Evolutionary conservation across 2,888 invertebrate genomes (phyloP).

Genomic region (Lymantria dispar): DNA sequence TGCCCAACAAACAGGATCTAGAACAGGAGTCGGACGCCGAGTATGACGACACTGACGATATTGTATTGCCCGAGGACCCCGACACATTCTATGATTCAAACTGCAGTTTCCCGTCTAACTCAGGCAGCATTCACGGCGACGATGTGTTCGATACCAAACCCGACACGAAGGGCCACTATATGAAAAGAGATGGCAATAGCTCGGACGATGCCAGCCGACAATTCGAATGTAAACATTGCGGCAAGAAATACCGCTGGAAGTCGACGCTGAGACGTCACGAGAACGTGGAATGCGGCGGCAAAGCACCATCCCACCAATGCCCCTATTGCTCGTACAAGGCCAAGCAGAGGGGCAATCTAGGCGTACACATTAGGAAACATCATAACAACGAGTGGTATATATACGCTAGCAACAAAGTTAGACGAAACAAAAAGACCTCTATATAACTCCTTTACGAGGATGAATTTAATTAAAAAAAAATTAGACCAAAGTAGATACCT

Average conservation of each 20-base stretch:
- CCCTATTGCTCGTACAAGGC: slow-evolving; percentile 90
- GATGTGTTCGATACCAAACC: slow-evolving; percentile 29
- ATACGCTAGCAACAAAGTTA: slow-evolving; percentile 75
- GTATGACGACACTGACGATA: slow-evolving; percentile 79
- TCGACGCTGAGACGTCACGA: slow-evolving; percentile 91
- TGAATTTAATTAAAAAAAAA: slow-evolving; percentile 14
- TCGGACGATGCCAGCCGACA: slow-evolving; percentile 82
- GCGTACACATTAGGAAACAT: slow-evolving; percentile 91
- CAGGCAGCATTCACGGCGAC: slow-evolving; percentile 23
- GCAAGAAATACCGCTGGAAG: slow-evolving; percentile 93
- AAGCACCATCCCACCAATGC: slow-evolving; percentile 91
- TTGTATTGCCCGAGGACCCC: slow-evolving; percentile 71
- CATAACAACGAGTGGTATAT: slow-evolving; percentile 82
- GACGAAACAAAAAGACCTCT: slow-evolving; percentile 73
- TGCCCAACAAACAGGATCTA: slow-evolving; percentile 55
- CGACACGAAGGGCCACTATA: slow-evolving; percentile 52
- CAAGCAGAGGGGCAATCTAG: slow-evolving; percentile 91
- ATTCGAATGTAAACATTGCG: slow-evolving; percentile 92
- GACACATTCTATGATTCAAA: slow-evolving; percentile 52
- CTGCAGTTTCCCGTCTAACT: slow-evolving; percentile 23
- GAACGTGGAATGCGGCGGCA: slow-evolving; percentile 92
- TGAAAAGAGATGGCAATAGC: slow-evolving; percentile 52
- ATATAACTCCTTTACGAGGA: slow-evolving; percentile 26
- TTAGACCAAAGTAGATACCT: slow-evolving; percentile 78
- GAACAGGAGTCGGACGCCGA: slow-evolving; percentile 76